Percentiles rank a stretch among this genome's conserved stretches.
phyloP scores from a whole-genome alignment of 2,797 vertebrate genomes.

The Leuciscus waleckii region DNA sequence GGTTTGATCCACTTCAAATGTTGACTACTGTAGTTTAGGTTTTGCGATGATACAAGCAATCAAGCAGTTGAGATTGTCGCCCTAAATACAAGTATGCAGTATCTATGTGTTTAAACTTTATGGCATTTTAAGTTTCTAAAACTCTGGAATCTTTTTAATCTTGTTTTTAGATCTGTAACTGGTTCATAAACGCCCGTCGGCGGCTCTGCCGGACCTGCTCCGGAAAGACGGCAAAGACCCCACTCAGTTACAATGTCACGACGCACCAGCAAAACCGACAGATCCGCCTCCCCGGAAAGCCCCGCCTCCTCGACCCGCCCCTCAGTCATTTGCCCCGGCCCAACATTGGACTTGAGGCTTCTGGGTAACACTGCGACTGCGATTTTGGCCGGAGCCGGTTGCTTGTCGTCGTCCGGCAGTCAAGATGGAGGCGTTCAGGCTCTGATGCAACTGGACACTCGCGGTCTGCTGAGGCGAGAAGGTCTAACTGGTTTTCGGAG shows the following conservation, averaged over 20 bases:
- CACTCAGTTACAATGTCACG: constrained; percentile 94
- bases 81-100: not conserved
- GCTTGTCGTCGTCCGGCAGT: constrained; percentile 60
- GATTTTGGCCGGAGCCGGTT: constrained; percentile 74
- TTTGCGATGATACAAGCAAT: not conserved
- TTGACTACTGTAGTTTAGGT: no score
- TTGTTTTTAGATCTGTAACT: constrained; percentile 90
- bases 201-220: constrained; percentile 94
- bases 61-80: no score
- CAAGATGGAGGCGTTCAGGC: constrained; percentile 74
- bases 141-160: not conserved
- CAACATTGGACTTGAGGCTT: constrained; percentile 83
- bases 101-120: not conserved
- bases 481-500: constrained; percentile 9
- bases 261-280: constrained; percentile 81
- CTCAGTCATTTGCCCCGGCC: constrained; percentile 78
- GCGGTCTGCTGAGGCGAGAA: constrained; percentile 73
- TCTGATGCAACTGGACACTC: constrained; percentile 78
- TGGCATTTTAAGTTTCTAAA: not conserved
- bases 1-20: no score
- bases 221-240: constrained; percentile 95
- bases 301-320: constrained; percentile 64
- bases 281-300: constrained; percentile 70
- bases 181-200: constrained; percentile 97
- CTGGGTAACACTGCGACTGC: constrained; percentile 86